phyloP scores from a whole-genome alignment of 2,888 invertebrate species.

The Chelonus formosanus region DNA sequence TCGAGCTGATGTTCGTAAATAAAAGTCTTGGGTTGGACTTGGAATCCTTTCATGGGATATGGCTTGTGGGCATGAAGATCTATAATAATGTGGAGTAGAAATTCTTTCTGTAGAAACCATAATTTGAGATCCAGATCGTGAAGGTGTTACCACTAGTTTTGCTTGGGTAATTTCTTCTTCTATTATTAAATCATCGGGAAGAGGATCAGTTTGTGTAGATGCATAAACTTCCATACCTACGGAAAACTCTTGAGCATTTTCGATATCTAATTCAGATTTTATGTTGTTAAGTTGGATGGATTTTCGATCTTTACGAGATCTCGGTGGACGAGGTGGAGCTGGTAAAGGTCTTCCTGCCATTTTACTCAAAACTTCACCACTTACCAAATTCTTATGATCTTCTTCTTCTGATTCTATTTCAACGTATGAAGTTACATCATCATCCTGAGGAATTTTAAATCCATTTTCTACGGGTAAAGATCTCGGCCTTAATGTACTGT shows the following conservation, averaged over 20 bases:
- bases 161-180: constrained; percentile 61
- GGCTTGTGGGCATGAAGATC: not conserved
- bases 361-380: constrained; percentile 79
- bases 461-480: constrained; percentile 61
- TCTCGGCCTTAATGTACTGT: constrained; percentile 71
- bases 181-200: constrained; percentile 76
- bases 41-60: constrained; percentile 35
- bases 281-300: constrained; percentile 27
- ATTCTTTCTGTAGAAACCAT: constrained; percentile 59
- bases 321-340: constrained; percentile 85
- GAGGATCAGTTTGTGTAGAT: constrained; percentile 85
- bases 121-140: constrained; percentile 58
- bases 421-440: constrained; percentile 68
- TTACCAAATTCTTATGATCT: constrained; percentile 73
- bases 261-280: constrained; percentile 31
- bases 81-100: constrained; percentile 45
- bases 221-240: constrained; percentile 72
- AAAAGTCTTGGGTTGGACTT: constrained; percentile 29
- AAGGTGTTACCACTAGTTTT: constrained; percentile 57
- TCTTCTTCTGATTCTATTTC: constrained; percentile 69
- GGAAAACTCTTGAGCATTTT: too few species aligned
- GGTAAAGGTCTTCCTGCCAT: constrained; percentile 88
- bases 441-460: constrained; percentile 18
- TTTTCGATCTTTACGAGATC: constrained; percentile 65
- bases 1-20: constrained; percentile 34